A percentile compares a stretch with the other conserved stretches of the same genome.
These are phyloP conservation scores for Kuschelorhynchus macadamiae DNA, from an alignment of 2,888 invertebrate genomes.

Conservation along the genomic window DNA sequence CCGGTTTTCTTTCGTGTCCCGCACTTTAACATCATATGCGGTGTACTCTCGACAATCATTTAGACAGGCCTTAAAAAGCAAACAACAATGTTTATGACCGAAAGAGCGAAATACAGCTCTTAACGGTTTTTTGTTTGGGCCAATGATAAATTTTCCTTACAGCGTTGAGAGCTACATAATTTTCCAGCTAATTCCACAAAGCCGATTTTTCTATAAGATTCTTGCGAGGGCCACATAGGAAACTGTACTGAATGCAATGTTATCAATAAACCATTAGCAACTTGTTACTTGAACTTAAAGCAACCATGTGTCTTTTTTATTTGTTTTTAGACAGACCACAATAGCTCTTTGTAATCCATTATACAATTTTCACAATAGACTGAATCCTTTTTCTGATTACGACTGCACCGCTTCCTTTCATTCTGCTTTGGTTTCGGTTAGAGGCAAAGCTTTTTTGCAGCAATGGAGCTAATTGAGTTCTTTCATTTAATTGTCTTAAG, in stretches of 20 bases:
- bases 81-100: too few relatives aligned
- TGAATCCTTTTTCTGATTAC: slow-evolving; percentile 40
- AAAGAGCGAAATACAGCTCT: too few relatives aligned
- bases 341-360: slow-evolving; percentile 34
- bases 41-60: too few relatives aligned
- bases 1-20: too few relatives aligned
- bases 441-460: slow-evolving; percentile 16
- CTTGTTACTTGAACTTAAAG: background rate
- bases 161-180: too few relatives aligned
- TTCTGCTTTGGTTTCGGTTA: slow-evolving; percentile 31
- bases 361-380: slow-evolving; percentile 38
- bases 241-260: too few relatives aligned
- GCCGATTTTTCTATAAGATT: too few relatives aligned
- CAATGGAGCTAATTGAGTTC: slow-evolving; percentile 6
- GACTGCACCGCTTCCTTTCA: slow-evolving; percentile 38
- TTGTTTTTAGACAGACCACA: background rate
- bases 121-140: too few relatives aligned
- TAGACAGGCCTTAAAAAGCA: too few relatives aligned
- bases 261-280: background rate
- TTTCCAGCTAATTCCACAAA: too few relatives aligned
- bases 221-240: too few relatives aligned
- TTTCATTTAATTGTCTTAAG: slow-evolving; percentile 13
- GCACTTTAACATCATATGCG: too few relatives aligned
- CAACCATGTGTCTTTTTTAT: background rate
- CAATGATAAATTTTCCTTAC: background rate